Evolutionary conservation across 2,113 vertebrate species (phyloP), one percentile per base, ranked within the genome.

Genomic region (Lagenorhynchus albirostris): DNA sequence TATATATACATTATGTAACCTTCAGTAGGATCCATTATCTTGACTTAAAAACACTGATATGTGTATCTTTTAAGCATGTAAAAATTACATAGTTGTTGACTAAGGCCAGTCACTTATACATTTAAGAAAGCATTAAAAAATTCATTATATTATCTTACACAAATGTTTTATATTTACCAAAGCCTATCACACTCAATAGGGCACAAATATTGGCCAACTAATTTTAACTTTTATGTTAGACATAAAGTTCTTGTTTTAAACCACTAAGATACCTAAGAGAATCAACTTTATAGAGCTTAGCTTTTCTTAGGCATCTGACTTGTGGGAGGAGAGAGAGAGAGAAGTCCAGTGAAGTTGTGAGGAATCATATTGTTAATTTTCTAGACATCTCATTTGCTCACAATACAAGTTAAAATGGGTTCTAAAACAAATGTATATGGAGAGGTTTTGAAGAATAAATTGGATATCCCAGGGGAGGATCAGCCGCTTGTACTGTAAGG

Each of bases 381-480:
- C 77, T 70, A 58, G 25, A 74, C 3, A 74, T 58, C 26, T 86
- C 58, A 38, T 77, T n/a, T 76, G 36, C 63, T 53, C 63, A 62
- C 15, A 65, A 47, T 21, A 77, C 44, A 91, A 85, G 67, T 80
- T 77, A 60, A 17, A 38, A 4, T 9, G 10, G 31, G 12, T 77
- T 55, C 99, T 99, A 99, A 97, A 99, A 97, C 98, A 99, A 98
- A 97, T 99, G 98, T 94, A 99, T 98, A 79, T 99, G 99, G 65
- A 99, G 98, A 36, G 99, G 99, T 50, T 98, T 98, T 1, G 99
- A 99, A 50, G 99, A 99, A 98, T 99, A 99, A 81, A 99, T 98
- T 0, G 99, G 99, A 97, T 99, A 99, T 86, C 99, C 99, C 18
- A 99, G 99, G 12, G 99, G 99, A 0, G 99, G 99, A 91, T 99